These are phyloP conservation scores for Agrochola litura DNA, from an alignment of 2,888 invertebrate species.

Conservation along the genomic window DNA sequence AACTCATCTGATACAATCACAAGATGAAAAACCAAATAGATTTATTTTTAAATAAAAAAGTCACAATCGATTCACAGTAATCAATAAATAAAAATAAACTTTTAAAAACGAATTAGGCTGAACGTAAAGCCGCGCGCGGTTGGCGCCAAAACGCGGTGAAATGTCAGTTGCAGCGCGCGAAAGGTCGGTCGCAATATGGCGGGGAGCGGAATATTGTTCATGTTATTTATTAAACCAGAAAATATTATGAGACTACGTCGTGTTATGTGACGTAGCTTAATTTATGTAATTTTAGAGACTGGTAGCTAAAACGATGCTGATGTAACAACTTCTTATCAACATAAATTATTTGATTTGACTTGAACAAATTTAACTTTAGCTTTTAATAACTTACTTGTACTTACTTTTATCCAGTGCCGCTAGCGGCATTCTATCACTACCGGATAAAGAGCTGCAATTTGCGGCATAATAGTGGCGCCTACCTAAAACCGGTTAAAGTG, in stretches of 20 bases:
- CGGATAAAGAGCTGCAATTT: too few relatives aligned
- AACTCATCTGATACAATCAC: conserved; percentile 9
- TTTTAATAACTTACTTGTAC: not conserved
- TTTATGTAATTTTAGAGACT: conserved; percentile 26
- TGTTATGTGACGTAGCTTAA: conserved; percentile 42
- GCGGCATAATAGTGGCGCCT: too few relatives aligned
- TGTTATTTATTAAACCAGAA: conserved; percentile 62
- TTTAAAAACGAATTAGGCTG: conserved; percentile 21
- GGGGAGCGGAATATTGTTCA: conserved; percentile 74
- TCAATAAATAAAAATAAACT: conserved; percentile 28
- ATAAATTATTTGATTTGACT: not conserved
- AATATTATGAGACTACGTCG: conserved; percentile 56
- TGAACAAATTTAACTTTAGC: not conserved
- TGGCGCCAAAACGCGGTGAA: conserved; percentile 83
- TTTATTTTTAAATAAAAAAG: not conserved
- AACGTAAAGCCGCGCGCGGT: conserved; percentile 66
- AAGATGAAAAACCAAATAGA: conserved; percentile 5
- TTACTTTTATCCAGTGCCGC: too few relatives aligned
- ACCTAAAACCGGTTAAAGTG: too few relatives aligned
- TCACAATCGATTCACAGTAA: conserved; percentile 29
- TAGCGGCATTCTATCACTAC: too few relatives aligned
- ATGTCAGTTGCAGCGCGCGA: conserved; percentile 80
- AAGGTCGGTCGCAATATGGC: conserved; percentile 74
- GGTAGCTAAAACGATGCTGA: not conserved
- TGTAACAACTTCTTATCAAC: not conserved